These are phyloP conservation scores for Cercopithecus mona DNA, from an alignment of 2,113 vertebrate genomes.

Conservation along the genomic window DNA sequence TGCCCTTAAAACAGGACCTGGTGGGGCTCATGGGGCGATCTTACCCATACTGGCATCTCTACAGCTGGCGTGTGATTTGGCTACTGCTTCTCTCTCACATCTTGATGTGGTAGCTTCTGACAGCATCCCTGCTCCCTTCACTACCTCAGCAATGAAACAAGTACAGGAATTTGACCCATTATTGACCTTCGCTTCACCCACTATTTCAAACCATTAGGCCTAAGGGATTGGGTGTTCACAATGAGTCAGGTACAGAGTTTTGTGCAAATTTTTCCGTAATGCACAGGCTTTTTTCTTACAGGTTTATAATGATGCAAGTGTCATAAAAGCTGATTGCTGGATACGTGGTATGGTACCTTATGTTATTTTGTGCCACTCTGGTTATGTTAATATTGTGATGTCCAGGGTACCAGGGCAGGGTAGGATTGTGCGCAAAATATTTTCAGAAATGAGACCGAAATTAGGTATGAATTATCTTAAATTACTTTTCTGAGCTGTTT, in stretches of 20 bases:
- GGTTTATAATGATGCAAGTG: background rate
- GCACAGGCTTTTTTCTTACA: background rate
- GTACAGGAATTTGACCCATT: background rate
- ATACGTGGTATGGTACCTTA: background rate
- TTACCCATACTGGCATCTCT: background rate
- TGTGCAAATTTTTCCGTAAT: background rate
- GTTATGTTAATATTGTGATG: conserved; percentile 33
- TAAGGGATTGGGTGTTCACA: background rate
- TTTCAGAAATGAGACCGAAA: conserved; percentile 65
- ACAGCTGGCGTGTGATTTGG: background rate
- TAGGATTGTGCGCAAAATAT: conserved; percentile 58
- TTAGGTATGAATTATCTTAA: conserved; percentile 65
- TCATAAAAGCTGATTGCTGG: background rate
- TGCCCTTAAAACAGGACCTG: background rate
- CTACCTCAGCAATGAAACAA: background rate
- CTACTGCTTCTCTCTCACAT: background rate
- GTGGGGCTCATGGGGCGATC: background rate
- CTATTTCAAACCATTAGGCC: background rate
- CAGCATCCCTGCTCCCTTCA: background rate
- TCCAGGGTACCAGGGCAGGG: conserved; percentile 43
- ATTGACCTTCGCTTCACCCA: conserved; percentile 8
- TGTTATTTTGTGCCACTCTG: background rate
- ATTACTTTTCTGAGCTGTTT: conserved; percentile 40
- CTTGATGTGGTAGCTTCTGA: background rate
- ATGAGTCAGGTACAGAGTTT: background rate